Conservation (phyloP, 2,113 vertebrate species). For the Syngnathus floridae region DNA sequence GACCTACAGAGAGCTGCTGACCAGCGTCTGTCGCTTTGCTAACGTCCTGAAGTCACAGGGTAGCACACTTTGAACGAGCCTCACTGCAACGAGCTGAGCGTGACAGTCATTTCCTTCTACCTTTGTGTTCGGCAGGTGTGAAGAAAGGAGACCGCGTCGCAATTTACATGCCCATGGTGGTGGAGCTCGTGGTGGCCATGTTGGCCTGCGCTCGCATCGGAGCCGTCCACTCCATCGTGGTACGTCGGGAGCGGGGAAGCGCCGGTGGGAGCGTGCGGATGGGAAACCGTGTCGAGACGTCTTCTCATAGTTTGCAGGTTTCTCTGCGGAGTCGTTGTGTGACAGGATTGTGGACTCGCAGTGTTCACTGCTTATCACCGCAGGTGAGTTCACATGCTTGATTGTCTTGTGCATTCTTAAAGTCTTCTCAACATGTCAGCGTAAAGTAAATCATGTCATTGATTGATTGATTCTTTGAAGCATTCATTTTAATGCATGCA, state of each 20-base stretch:
- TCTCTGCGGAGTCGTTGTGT: slow-evolving; percentile 89
- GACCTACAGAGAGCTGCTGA: slow-evolving; percentile 85
- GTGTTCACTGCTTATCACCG: slow-evolving; percentile 85
- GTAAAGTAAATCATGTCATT: neutral
- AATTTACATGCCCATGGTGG: slow-evolving; percentile 97
- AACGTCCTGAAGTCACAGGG: slow-evolving; percentile 85
- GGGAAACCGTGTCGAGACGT: neutral
- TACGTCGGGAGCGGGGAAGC: slow-evolving; percentile 55
- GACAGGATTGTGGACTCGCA: slow-evolving; percentile 86
- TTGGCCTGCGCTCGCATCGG: slow-evolving; percentile 89
- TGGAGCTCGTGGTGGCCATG: slow-evolving; percentile 93
- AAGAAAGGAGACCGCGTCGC: slow-evolving; percentile 88
- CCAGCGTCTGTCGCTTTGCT: slow-evolving; percentile 86
- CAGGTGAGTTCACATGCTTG: slow-evolving; percentile 69
- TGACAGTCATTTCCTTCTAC: neutral
- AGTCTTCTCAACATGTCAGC: neutral
- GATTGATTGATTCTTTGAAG: too few species aligned
- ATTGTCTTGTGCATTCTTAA: neutral
- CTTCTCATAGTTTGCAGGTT: slow-evolving; percentile 85
- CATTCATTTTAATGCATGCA: too few species aligned
- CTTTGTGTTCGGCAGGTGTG: slow-evolving; percentile 66
- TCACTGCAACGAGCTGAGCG: neutral
- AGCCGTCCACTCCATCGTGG: slow-evolving; percentile 91
- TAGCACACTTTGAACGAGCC: slow-evolving; percentile 20
- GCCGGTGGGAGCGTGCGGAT: neutral